Conservation (phyloP, 2,888 invertebrate species). For the Drosophila anceps region DNA sequence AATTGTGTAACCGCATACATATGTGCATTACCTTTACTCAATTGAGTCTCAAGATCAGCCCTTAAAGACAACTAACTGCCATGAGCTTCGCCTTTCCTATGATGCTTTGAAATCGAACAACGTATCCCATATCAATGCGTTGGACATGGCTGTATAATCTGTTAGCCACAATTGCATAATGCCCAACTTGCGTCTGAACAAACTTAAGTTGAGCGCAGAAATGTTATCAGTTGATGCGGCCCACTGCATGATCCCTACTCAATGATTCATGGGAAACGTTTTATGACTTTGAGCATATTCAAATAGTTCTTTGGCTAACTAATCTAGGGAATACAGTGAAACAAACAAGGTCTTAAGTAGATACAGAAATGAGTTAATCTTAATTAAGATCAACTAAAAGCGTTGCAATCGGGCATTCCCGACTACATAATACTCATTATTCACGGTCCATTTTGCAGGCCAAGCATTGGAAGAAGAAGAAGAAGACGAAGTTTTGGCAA, state of each 20-base stretch:
- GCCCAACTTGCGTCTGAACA: background rate
- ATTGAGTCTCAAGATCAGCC: background rate
- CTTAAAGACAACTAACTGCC: background rate
- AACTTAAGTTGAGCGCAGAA: background rate
- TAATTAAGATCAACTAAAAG: too few relatives aligned
- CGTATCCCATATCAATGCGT: too few relatives aligned
- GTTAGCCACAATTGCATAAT: background rate
- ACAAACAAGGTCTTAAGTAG: background rate
- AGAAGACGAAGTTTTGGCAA: too few relatives aligned
- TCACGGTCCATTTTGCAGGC: too few relatives aligned
- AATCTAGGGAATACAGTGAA: background rate
- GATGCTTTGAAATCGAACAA: too few relatives aligned
- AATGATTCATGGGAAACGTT: slow-evolving; percentile 8
- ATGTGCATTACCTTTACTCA: background rate
- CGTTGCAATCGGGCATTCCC: too few relatives aligned
- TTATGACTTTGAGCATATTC: slow-evolving; percentile 1
- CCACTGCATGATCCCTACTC: slow-evolving; percentile 3
- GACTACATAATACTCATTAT: too few relatives aligned
- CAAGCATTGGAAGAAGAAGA: too few relatives aligned
- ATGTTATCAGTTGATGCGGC: background rate
- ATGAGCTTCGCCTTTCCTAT: too few relatives aligned
- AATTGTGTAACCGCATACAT: slow-evolving; percentile 24
- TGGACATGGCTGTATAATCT: background rate
- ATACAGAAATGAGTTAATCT: background rate
- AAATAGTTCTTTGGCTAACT: background rate